A percentile compares a stretch with the other conserved stretches of the same genome.
phyloP scores from a whole-genome alignment of 2,888 invertebrate species.

The Sarcophaga rosellei region DNA sequence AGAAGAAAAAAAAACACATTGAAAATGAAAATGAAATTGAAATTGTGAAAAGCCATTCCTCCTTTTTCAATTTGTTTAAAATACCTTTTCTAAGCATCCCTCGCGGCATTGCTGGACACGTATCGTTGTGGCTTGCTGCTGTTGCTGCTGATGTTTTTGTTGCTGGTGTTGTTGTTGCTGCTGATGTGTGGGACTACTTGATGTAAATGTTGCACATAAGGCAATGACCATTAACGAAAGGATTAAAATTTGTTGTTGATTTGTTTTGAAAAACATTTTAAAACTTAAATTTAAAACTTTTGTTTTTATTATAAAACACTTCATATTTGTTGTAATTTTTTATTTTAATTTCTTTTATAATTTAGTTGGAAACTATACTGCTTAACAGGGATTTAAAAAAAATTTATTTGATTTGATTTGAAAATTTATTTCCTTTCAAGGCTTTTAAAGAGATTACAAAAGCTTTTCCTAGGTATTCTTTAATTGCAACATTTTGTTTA shows the following conservation, averaged over 20 bases:
- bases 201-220: conserved; percentile 65
- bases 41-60: conserved; percentile 8
- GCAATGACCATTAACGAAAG: conserved; percentile 67
- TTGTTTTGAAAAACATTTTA: conserved; percentile 59
- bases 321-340: conserved; percentile 51
- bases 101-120: conserved; percentile 76
- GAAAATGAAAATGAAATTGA: conserved; percentile 42
- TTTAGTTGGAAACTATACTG: neutral
- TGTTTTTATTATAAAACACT: conserved; percentile 51
- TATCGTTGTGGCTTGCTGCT: conserved; percentile 66
- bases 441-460: too few species aligned
- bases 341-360: conserved; percentile 22
- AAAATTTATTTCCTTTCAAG: too few species aligned
- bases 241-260: conserved; percentile 64
- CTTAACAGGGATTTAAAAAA: too few species aligned
- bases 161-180: conserved; percentile 49
- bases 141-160: conserved; percentile 46
- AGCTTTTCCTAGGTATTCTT: too few species aligned
- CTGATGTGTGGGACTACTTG: conserved; percentile 67
- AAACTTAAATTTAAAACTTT: conserved; percentile 53
- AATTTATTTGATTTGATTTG: too few species aligned
- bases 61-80: conserved; percentile 63
- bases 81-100: conserved; percentile 77
- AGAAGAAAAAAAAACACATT: neutral
- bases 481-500: too few species aligned